phyloP scores from a whole-genome alignment of 2,888 invertebrate genomes.

The Tholera decimalis region DNA sequence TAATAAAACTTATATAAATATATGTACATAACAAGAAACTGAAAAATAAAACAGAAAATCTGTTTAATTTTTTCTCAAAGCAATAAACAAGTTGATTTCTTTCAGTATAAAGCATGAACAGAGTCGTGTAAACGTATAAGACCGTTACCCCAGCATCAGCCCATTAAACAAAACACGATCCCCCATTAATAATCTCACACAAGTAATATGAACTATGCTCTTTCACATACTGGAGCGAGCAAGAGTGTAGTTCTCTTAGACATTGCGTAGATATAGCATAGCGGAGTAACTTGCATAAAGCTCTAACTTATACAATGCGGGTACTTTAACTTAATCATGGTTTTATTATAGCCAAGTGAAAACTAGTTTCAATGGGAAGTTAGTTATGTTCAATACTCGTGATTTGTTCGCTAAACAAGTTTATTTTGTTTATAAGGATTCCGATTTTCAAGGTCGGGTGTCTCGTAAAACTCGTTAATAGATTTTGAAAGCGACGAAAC shows the following conservation, averaged over 20 bases:
- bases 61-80: too few relatives aligned
- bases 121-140: background rate
- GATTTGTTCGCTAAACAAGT: background rate
- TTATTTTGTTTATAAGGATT: constrained; percentile 2
- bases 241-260: constrained; percentile 22
- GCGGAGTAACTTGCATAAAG: constrained; percentile 58
- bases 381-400: constrained; percentile 20
- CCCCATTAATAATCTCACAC: constrained; percentile 42
- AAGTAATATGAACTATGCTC: constrained; percentile 32
- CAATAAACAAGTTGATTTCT: background rate
- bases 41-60: too few relatives aligned
- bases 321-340: constrained; percentile 41
- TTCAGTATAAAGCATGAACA: background rate
- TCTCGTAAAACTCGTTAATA: background rate
- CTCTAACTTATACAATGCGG: constrained; percentile 58
- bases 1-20: too few relatives aligned
- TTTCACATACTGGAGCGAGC: constrained; percentile 20
- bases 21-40: background rate
- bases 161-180: constrained; percentile 42
- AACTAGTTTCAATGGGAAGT: constrained; percentile 16
- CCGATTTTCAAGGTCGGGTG: background rate
- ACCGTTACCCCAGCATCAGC: background rate
- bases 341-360: constrained; percentile 58
- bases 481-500: background rate
- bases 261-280: constrained; percentile 38